Conservation (phyloP, 1,140 invertebrate species). For the Scaptomyza pallida region DNA sequence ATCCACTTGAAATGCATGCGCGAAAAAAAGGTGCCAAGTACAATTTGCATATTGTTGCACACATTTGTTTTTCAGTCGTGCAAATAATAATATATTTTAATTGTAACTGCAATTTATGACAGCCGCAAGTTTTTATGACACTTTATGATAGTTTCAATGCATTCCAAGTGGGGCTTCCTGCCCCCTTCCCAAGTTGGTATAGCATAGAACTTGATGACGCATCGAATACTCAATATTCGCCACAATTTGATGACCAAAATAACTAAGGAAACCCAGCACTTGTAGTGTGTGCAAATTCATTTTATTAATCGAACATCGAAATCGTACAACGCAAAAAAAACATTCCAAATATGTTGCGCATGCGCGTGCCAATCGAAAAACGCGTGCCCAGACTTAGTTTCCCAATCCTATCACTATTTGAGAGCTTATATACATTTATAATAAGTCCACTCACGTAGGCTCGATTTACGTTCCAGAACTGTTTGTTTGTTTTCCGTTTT, state of each 20-base stretch:
- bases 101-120: conserved; percentile 65
- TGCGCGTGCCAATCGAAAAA: conserved; percentile 50
- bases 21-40: conserved; percentile 15
- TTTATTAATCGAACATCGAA: conserved; percentile 50
- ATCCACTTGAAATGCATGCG: conserved; percentile 42
- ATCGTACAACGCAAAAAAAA: conserved; percentile 44
- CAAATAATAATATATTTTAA: conserved; percentile 70
- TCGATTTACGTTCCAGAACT: conserved; percentile 4
- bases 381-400: conserved; percentile 25
- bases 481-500: conserved; percentile 5
- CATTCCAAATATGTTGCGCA: conserved; percentile 43
- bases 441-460: conserved; percentile 37
- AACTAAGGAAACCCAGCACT: conserved; percentile 24
- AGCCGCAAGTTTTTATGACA: conserved; percentile 58
- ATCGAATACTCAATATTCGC: conserved; percentile 11
- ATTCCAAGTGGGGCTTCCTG: conserved; percentile 31
- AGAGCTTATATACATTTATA: conserved; percentile 2
- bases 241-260: conserved; percentile 8
- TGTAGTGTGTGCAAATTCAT: conserved; percentile 70
- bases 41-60: conserved; percentile 54
- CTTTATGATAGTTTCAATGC: conserved; percentile 46
- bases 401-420: neutral
- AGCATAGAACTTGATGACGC: conserved; percentile 4
- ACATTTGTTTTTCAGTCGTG: conserved; percentile 14
- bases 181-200: neutral